Evolutionary conservation across 1,140 invertebrate genomes (phyloP).

Genomic region (Dendroctonus ponderosae): DNA sequence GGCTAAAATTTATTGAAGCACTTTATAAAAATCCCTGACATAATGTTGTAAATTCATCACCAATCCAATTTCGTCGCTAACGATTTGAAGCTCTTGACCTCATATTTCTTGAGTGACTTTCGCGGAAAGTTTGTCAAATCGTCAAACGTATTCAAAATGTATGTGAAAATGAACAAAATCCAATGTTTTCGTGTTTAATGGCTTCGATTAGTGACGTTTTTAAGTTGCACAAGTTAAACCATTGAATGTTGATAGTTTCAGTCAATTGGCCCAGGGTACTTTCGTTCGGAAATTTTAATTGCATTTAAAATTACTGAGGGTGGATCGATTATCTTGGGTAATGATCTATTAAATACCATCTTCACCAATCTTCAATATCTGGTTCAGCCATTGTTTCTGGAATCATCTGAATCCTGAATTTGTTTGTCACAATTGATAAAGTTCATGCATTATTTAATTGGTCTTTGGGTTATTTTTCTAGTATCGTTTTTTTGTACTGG

Average conservation of each 20-base stretch:
- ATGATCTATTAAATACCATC: too few species aligned
- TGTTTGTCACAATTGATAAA: too few species aligned
- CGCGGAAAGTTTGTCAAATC: constrained; percentile 1
- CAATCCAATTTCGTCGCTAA: constrained; percentile 6
- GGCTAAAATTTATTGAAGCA: constrained; percentile 9
- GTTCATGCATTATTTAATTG: too few species aligned
- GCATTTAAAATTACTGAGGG: neutral
- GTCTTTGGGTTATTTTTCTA: too few species aligned
- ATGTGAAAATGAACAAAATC: neutral
- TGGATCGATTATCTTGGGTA: too few species aligned
- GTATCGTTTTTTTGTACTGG: too few species aligned
- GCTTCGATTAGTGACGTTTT: neutral
- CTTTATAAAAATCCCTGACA: constrained; percentile 9
- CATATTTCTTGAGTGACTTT: constrained; percentile 7
- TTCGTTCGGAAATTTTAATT: neutral
- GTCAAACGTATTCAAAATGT: neutral
- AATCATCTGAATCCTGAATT: too few species aligned
- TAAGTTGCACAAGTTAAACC: neutral
- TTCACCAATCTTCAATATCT: too few species aligned
- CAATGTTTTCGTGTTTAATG: neutral
- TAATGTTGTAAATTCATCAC: constrained; percentile 13
- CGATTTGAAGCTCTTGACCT: constrained; percentile 11
- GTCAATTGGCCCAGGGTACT: neutral
- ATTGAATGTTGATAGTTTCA: neutral
- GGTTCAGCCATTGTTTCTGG: too few species aligned